Evolutionary conservation across 2,888 invertebrate species (phyloP), one percentile per base, ranked within the genome.

Genomic region (Orthonychiurus folsomi): DNA sequence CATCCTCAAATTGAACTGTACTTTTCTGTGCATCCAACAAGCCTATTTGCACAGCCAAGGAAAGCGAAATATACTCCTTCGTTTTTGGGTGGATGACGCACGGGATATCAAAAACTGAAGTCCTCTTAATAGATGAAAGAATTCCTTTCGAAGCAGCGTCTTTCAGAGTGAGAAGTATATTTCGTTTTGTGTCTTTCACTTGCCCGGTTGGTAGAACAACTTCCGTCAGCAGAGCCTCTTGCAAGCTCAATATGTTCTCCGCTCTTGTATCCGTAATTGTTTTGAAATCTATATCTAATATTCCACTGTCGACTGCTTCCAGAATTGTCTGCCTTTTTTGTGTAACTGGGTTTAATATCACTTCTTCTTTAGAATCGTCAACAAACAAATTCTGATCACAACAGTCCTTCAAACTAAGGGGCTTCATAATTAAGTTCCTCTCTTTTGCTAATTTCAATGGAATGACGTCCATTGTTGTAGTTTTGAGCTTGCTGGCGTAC

Each of bases 111-210:
- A 94, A 94, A 72, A 94, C 88, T 1, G 90, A 89, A 77, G 87
- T 87, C 76, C 89, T 87, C 3, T 87, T 84, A 23, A 93, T 87
- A 1, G 92, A 91, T 26, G 88, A 88, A 63, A 96, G 87, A 55
- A 92, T 83, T 68, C 95, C 95, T 64, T 88, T 85, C 75, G 89
- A 86, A 20, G 93, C 90, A 0, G 96, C 96, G 76, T 94, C 93
- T 21, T 85, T 83, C 66, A 95, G 84, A 24, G 86, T 82, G 65
- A 89, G 82, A 20, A 85, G 79, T 78, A 89, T 87, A 55, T 84
- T 84, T 0, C 86, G 87, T 69, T 84, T 80, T 63, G 83, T 83
- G 78, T 93, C 88, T 57, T 84, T 82, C 78, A 89, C 93, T 18
- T 59, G 20, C 66, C 87, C 84, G 63, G 86, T 83, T 0, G 86